Base-by-base conservation (phyloP, 2,888 invertebrate species). In the Neoaliturus tenellus region DNA sequence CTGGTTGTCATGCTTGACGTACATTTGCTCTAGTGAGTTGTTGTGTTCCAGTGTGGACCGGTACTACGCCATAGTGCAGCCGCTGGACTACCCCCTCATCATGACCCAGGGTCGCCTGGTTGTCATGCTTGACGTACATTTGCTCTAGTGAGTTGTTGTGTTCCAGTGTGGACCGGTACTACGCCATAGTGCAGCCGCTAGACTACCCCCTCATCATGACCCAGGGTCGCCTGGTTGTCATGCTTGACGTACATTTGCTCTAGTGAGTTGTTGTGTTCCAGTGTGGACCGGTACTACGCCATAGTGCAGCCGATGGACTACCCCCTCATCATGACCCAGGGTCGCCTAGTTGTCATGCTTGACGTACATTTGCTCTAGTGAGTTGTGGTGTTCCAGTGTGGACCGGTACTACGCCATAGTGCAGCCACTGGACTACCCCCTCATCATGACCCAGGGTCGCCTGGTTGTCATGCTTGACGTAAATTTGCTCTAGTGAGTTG, bases 171-270 rank as follows among this genome's bases (percentile, higher is more conserved):
- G 96, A 96, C 89, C 91, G 97, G 88, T 98, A 97, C 89, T 98
- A 96, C 90, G 98, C 98, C 4, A 98, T 98, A 85, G 97, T 98
- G 23, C 96, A 98, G 87, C 98, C 98, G 0, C 90, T 98, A 87
- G 97, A 98, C 90, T 99, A 98, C 91, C 98, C 98, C 0, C 90
- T 97, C 87, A 97, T 97, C 87, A 98, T 98, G 97, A 98, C 98
- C 0, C 95, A 96, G 83, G 93, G 94, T 14, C 93, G 95, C 48
- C 92, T 97, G 0, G 94, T 95, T 0, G 93, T 96, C 62, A 97
- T 97, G 97, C 90, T 98, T 82, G 94, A 96, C 35, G 95, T 96
- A 0, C 98, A 98, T 0, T 99, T n/a, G n/a, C n/a, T n/a, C n/a
- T n/a, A n/a, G n/a, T n/a, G n/a, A n/a, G 98, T 98, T 95, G 96